Base-by-base conservation (phyloP, 2,797 vertebrate genomes). In the Enteromius viviparus region DNA sequence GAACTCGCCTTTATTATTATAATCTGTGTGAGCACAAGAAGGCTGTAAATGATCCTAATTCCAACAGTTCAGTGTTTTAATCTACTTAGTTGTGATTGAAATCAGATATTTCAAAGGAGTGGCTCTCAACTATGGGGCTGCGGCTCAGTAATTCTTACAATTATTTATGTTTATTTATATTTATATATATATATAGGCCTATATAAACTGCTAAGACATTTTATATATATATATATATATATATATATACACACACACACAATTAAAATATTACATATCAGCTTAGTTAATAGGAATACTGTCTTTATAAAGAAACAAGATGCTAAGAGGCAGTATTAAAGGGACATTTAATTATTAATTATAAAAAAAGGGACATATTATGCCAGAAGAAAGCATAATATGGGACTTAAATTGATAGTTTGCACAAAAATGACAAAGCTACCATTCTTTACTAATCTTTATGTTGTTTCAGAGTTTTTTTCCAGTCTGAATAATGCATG, bases 11-110 rank as follows among this genome's bases (percentile, higher is more conserved):
- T 51, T 71, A 60, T n/a, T 23, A 29, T 60, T 37, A 11, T 83
- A 19, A 42, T 76, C 77, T 81, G 32, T 53, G 66, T 71, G 21
- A 76, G 68, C 66, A 34, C 70, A 68, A 17, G 74, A 15, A 81
- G 40, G 14, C 53, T 84, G 37, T 51, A 84, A 85, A 82, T 80
- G 80, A 83, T 80, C 76, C 79, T 83, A 68, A 83, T 74, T 80
- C 70, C 37, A 65, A 80, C 64, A 85, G 42, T 76, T 76, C 42
- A 76, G 70, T 82, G 53, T 37, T 66, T 71, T 82, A 77, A 80
- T 86, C 79, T 53, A 17, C 62, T 81, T 53, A 55, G 32, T 23
- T 51, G 21, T 12, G 26, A 71, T 19, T 40, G 49, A 82, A 84
- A 70, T 68, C 17, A 58, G 68, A 81, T 55, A 34, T 85, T 79